A percentile compares a stretch with the other conserved stretches of the same genome.
Conservation (phyloP, 2,113 vertebrate genomes). For the Heterotis niloticus region DNA sequence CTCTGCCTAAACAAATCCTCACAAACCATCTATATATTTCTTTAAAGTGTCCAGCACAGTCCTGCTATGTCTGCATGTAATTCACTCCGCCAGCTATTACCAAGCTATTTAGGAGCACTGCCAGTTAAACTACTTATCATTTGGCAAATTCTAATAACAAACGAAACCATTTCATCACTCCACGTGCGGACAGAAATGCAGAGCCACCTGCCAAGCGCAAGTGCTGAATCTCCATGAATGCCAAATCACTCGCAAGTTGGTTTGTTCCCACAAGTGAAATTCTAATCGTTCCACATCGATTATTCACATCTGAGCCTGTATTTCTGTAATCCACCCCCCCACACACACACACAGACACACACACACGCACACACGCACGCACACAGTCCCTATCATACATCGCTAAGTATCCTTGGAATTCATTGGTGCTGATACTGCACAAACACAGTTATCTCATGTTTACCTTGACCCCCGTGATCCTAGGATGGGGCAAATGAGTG, state of each 20-base stretch:
- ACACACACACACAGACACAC: too few species aligned
- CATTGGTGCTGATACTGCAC: too few species aligned
- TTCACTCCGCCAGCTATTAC: constrained; percentile 2
- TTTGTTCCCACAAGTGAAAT: not conserved
- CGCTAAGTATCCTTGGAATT: not conserved
- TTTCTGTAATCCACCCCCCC: not conserved
- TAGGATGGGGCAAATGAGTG: too few species aligned
- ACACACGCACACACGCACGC: too few species aligned
- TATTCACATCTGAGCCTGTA: not conserved
- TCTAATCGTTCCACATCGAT: not conserved
- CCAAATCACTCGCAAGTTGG: constrained; percentile 8
- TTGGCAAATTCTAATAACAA: constrained; percentile 21
- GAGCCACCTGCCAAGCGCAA: constrained; percentile 12
- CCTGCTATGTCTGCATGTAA: constrained; percentile 10
- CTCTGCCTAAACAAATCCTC: not conserved
- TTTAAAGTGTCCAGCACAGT: not conserved
- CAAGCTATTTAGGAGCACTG: constrained; percentile 17
- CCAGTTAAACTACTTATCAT: constrained; percentile 22
- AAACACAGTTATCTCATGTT: not conserved
- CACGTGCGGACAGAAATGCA: constrained; percentile 11
- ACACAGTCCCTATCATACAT: not conserved
- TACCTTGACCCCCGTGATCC: too few species aligned
- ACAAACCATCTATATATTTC: too few species aligned
- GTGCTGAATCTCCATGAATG: constrained; percentile 14
- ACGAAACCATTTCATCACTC: constrained; percentile 18